Conservation (phyloP, 2,113 vertebrate genomes). For the Cyprinodon brontotheroides region DNA sequence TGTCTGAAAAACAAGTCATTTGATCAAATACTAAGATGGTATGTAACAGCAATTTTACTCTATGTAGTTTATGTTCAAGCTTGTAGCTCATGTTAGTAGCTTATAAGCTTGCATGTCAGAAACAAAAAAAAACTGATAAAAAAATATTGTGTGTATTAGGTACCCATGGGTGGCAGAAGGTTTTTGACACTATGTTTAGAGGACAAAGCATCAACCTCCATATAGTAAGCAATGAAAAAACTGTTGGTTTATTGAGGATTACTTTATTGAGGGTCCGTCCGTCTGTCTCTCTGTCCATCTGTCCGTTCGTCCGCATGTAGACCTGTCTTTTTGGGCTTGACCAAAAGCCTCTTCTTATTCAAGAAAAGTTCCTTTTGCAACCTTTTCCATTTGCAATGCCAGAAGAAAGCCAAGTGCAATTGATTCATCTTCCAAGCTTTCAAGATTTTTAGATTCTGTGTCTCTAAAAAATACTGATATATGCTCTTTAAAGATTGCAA, state of each 20-base stretch:
- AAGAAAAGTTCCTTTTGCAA: not conserved
- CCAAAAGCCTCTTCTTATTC: not conserved
- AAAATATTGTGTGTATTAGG: no score
- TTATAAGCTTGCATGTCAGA: not conserved
- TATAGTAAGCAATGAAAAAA: no score
- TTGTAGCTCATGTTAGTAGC: not conserved
- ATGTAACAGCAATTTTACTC: not conserved
- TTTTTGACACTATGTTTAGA: no score
- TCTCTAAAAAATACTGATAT: not conserved
- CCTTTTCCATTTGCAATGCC: not conserved
- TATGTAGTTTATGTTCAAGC: not conserved
- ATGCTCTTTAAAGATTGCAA: not conserved
- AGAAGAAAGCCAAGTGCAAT: not conserved
- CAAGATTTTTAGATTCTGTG: not conserved
- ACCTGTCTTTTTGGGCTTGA: not conserved
- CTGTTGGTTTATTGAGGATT: no score
- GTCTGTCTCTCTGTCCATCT: no score
- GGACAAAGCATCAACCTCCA: no score
- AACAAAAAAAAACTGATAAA: no score
- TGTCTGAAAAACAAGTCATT: constrained; percentile 24
- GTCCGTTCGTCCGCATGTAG: no score
- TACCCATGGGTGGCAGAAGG: no score
- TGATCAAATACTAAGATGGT: constrained; percentile 28
- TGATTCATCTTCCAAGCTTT: not conserved
- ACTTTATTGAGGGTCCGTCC: no score